Conservation (phyloP, 2,797 vertebrate genomes). For the Micrastur ruficollis region DNA sequence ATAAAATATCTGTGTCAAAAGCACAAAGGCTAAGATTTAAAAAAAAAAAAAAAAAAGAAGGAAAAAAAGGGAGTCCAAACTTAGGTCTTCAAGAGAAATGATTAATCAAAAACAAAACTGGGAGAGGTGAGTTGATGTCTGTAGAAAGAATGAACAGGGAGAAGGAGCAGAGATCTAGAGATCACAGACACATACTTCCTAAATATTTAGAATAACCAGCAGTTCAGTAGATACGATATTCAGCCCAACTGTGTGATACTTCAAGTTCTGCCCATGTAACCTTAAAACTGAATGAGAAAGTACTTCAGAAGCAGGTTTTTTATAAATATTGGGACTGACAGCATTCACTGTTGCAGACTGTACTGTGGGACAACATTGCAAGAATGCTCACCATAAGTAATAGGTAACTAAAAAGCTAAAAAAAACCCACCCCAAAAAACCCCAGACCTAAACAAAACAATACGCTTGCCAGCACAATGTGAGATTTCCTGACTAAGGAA, state of each 20-base stretch:
- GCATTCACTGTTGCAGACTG: neutral
- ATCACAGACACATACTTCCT: neutral
- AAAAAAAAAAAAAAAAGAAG: neutral
- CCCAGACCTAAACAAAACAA: neutral
- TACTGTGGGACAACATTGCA: neutral
- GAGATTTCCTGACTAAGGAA: neutral
- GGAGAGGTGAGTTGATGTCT: neutral
- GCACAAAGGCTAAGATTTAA: neutral
- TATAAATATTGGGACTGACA: neutral
- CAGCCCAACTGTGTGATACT: neutral
- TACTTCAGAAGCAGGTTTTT: neutral
- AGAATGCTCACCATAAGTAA: neutral
- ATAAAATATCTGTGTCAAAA: neutral
- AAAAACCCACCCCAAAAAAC: fast-evolving
- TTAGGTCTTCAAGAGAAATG: neutral
- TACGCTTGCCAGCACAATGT: neutral
- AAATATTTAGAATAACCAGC: neutral
- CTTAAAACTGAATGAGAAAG: neutral
- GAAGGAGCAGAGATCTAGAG: neutral
- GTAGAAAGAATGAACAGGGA: neutral
- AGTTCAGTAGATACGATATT: neutral
- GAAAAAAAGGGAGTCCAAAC: neutral
- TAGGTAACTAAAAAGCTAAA: neutral
- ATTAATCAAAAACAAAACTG: neutral
- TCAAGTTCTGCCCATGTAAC: neutral